Evolutionary conservation across 1,140 invertebrate genomes (phyloP), one percentile per base, ranked within the genome.

Genomic region (Metopolophium dirhodum): DNA sequence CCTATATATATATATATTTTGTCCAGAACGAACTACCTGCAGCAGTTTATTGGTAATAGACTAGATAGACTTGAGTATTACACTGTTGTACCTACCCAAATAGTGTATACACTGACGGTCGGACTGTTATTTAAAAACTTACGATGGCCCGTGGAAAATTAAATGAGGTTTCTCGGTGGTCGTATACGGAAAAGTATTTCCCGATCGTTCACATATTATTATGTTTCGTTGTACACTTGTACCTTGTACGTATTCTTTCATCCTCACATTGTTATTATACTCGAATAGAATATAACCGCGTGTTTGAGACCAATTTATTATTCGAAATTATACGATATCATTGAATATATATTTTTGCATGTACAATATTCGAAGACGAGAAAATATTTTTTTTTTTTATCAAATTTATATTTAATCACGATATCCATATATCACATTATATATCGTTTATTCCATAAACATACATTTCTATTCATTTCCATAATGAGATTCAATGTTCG

Each of bases 121-220:
- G 20, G 47, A 92, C 68, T 51, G 47, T 92, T 92, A 92, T 83
- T 83, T 92, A 92, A 83, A 92, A 92, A 83, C 68, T 37, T 54
- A 54, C 22, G 47, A 51, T 20, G 35, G n/a, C 23, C 68, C 11
- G 8, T 37, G 30, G 77, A 41, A 92, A 35, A 92, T 83, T 11
- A 92, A 92, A 92, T 82, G 22, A 49, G 2, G n/a, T 92, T 92
- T 51, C 61, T 68, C 20, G 47, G n/a, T 23, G n/a, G 23, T 86
- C 4, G 41, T 30, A 37, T 37, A 26, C 30, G 2, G 22, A 92
- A 83, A 49, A 14, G 2, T 22, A n/a, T 91, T 51, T 83, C 22
- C 7, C 20, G 26, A 83, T 82, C 45, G 68, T 82, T 26, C 54
- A 26, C 4, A 45, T 3, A 41, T 41, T 41, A 41, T 41, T 41